Evolutionary conservation across 37 sponge, comb jelly and placozoan genomes (phyloP).

Genomic region (Axinella damicornis): DNA sequence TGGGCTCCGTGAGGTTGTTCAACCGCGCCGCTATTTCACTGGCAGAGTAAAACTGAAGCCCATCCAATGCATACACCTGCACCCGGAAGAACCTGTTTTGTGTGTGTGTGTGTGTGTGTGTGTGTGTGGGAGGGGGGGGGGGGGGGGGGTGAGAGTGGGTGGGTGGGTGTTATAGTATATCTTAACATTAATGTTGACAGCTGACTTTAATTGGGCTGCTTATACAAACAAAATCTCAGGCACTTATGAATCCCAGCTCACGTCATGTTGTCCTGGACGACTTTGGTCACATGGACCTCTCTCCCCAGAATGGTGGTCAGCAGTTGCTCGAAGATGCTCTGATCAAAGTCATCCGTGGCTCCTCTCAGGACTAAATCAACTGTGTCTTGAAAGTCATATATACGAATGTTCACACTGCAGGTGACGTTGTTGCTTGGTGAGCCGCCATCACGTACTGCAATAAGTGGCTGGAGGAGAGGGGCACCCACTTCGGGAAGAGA

Average conservation of each 20-base stretch:
- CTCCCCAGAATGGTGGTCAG: constrained; percentile 7
- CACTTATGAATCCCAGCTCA: background rate
- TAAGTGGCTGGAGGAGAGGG: background rate
- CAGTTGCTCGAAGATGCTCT: constrained; percentile 28
- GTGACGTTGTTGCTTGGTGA: background rate
- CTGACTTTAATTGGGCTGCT: no score
- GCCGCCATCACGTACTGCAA: constrained; percentile 17
- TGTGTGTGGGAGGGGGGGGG: background rate
- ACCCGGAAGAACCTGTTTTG: background rate
- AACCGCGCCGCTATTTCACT: no score
- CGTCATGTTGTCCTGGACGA: background rate
- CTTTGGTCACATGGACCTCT: constrained; percentile 2
- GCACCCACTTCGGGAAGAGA: background rate
- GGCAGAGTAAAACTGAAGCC: no score
- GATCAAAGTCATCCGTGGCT: background rate
- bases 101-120: constrained; percentile 3
- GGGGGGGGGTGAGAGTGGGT: background rate
- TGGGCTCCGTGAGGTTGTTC: no score
- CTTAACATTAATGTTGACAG: no score
- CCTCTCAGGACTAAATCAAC: constrained; percentile 23
- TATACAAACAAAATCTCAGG: no score
- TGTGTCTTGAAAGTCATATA: constrained; percentile 40
- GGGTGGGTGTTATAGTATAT: background rate
- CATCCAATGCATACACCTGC: no score
- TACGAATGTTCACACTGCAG: constrained; percentile 4